Percentiles rank a stretch among this genome's conserved stretches.
These are phyloP conservation scores for Lomographa bimaculata DNA, from an alignment of 2,888 invertebrate genomes.

Conservation along the genomic window DNA sequence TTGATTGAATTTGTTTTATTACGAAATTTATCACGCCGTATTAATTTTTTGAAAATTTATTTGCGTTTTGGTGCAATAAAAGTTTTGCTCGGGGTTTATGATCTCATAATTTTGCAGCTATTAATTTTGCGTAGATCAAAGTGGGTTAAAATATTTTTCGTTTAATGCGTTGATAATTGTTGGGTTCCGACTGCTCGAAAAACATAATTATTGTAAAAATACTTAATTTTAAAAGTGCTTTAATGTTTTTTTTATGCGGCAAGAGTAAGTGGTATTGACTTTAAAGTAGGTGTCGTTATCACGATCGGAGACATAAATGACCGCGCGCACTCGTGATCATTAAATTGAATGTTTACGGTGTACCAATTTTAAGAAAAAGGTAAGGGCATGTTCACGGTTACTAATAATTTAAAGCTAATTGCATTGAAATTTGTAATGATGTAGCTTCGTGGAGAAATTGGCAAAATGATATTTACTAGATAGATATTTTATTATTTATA, in stretches of 20 bases:
- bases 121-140: constrained; percentile 27
- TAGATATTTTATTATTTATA: too few species aligned
- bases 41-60: constrained; percentile 26
- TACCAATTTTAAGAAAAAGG: constrained; percentile 2
- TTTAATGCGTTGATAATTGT: constrained; percentile 7
- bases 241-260: constrained; percentile 4
- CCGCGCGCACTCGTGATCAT: constrained; percentile 4
- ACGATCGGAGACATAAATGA: constrained; percentile 4
- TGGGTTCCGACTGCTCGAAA: too few species aligned
- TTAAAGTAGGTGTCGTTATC: constrained; percentile 9
- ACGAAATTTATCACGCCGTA: constrained; percentile 32
- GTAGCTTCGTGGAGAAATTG: too few species aligned
- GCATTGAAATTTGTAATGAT: too few species aligned
- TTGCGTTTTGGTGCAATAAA: constrained; percentile 5
- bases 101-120: constrained; percentile 4
- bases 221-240: constrained; percentile 7
- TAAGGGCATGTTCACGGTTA: constrained; percentile 3
- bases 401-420: too few species aligned
- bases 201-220: too few species aligned
- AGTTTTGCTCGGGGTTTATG: constrained; percentile 5
- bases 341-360: constrained; percentile 14
- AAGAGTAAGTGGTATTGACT: constrained; percentile 8
- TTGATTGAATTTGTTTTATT: constrained; percentile 39
- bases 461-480: too few species aligned
- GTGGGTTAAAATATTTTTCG: constrained; percentile 9